Conservation (phyloP, 2,113 vertebrate genomes). For the Heterotilapia buettikoferi region DNA sequence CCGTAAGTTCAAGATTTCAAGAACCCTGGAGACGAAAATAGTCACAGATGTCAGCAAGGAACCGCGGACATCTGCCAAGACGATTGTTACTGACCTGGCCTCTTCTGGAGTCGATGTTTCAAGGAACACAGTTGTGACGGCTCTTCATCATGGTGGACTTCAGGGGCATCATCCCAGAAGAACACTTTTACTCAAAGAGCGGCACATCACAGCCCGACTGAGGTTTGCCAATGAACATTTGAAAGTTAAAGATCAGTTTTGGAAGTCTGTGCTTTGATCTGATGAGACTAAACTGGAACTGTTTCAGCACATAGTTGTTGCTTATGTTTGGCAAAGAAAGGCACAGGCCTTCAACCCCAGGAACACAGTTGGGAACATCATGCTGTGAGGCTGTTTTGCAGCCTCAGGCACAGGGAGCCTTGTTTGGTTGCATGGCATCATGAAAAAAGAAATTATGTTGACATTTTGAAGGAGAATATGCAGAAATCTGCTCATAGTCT, state of each 20-base stretch:
- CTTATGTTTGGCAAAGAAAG: background rate
- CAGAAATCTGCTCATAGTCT: background rate
- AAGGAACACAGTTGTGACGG: background rate
- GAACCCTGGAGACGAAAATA: rapidly evolving
- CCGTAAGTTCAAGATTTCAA: background rate
- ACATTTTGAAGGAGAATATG: background rate
- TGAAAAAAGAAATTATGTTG: background rate
- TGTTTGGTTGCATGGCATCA: background rate
- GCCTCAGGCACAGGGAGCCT: background rate
- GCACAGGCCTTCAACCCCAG: background rate
- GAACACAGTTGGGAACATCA: background rate
- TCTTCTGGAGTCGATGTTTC: background rate
- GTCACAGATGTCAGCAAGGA: background rate
- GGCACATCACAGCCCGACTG: background rate
- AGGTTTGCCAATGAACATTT: background rate
- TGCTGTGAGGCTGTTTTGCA: background rate
- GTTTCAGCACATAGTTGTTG: background rate
- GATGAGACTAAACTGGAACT: background rate
- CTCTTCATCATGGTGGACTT: background rate
- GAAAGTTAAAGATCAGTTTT: background rate
- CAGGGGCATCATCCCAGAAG: background rate
- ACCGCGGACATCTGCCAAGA: background rate
- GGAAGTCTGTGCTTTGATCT: background rate
- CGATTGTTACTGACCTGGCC: background rate
- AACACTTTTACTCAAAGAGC: background rate